These are phyloP conservation scores for Myocastor coypus DNA, from an alignment of 2,113 vertebrate species.

Conservation along the genomic window DNA sequence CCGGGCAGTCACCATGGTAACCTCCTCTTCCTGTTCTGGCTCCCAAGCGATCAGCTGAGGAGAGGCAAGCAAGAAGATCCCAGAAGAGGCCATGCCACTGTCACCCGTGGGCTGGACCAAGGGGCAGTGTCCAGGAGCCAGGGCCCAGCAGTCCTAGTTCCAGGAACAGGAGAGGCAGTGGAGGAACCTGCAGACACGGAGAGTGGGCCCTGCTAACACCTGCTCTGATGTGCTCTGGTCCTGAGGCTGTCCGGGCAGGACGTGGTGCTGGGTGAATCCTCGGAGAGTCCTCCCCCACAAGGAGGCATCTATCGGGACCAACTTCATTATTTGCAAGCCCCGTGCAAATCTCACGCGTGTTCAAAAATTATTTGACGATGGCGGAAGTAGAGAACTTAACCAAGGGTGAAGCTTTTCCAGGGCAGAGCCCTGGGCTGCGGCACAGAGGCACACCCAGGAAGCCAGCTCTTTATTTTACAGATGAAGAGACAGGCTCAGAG, in stretches of 20 bases:
- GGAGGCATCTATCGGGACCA: background rate
- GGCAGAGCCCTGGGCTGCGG: fast-evolving
- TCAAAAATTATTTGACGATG: background rate
- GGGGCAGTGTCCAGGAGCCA: background rate
- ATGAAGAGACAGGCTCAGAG: slow-evolving; percentile 7
- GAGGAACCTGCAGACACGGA: background rate
- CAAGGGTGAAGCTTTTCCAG: fast-evolving
- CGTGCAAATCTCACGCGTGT: background rate
- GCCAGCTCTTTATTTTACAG: background rate
- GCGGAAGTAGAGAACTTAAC: fast-evolving
- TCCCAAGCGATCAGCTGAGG: slow-evolving; percentile 96
- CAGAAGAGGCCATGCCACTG: background rate
- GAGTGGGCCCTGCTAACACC: background rate
- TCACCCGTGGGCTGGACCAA: background rate
- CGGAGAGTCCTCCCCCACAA: fast-evolving
- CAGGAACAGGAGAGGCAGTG: background rate
- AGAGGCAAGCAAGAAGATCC: background rate
- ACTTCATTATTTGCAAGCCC: no score
- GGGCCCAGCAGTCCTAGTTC: background rate
- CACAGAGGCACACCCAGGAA: fast-evolving
- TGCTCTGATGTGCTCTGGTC: background rate
- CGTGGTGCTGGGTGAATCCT: fast-evolving
- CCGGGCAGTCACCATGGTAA: slow-evolving; percentile 92
- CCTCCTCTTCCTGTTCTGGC: slow-evolving; percentile 91
- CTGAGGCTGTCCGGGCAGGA: background rate